Base-by-base conservation (phyloP, 23 tunicate species). In the Phallusia fumigata region DNA sequence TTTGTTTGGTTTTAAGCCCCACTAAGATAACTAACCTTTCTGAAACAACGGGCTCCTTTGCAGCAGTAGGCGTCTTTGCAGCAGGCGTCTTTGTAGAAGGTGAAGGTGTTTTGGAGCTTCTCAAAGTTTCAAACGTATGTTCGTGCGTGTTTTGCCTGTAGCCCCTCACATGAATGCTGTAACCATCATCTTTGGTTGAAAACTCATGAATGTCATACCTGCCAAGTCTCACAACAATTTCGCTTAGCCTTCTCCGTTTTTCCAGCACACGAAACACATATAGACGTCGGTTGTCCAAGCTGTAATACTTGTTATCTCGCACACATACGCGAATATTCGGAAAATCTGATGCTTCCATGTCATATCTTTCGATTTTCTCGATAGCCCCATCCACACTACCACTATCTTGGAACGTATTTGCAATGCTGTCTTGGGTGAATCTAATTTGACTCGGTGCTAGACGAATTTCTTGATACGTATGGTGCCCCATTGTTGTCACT, bases 221-320 rank as follows among this genome's bases (percentile, higher is more conserved):
- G 10, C 8, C 47, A 40, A 40, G 47, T 58, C 26, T 58, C 16
- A 58, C 69, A 1, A 6, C 69, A 58, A 58, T 58, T 22, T 21
- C 3, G 2, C 28, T 58, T 16, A 58, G 13, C 11, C 1, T 58
- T 58, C 28, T 13, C 69, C 26, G 28, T 58, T 13, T 58, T 58
- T 58, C 28, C 69, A 58, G 69, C 69, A 58, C 69, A 58, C 69
- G 69, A 58, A 58, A 58, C 28, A 58, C 69, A 16, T 58, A 58
- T 6, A 58, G 69, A 8, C 69, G 11, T 8, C 69, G 69, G 69
- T 58, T 58, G 28, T 58, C 69, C 28, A 22, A 21, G 16, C 69
- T 58, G 69, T 58, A 58, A 24, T 58, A 58, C 26, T 58, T 22
- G 16, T 13, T 13, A 24, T 58, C 16, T 21, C 3, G 26, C 1